These are phyloP conservation scores for Anthopleura sola DNA, from an alignment of 64 coral and sea anemone species.

Conservation along the genomic window DNA sequence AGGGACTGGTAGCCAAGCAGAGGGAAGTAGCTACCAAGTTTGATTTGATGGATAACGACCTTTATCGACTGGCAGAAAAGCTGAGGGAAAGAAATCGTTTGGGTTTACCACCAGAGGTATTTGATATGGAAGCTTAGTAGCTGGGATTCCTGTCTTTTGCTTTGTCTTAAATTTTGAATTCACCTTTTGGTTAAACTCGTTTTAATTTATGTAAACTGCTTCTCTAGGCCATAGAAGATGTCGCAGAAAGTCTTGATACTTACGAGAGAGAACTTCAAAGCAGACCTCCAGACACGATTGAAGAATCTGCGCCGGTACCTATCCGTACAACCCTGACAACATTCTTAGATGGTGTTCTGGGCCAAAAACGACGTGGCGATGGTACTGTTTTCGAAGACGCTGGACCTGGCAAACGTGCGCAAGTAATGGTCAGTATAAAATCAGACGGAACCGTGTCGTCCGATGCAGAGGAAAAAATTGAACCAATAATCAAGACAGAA, in stretches of 20 bases:
- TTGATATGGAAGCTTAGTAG: neutral
- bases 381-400: conserved; percentile 32
- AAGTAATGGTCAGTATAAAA: conserved; percentile 78
- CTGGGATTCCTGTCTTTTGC: neutral
- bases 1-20: conserved; percentile 79
- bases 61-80: conserved; percentile 77
- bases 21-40: conserved; percentile 74
- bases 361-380: conserved; percentile 44
- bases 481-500: conserved; percentile 96
- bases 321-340: conserved; percentile 43
- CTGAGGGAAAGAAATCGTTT: conserved; percentile 67
- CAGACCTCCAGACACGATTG: conserved; percentile 9
- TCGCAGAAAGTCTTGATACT: conserved; percentile 16
- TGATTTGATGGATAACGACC: conserved; percentile 85
- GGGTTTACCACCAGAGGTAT: conserved; percentile 66
- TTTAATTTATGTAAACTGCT: neutral
- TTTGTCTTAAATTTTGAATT: neutral
- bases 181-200: neutral
- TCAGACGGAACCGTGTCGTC: conserved; percentile 57
- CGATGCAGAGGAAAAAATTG: conserved; percentile 85
- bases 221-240: conserved; percentile 32
- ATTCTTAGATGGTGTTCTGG: conserved; percentile 55
- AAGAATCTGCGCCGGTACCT: conserved; percentile 20
- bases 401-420: conserved; percentile 50
- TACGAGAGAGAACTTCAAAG: conserved; percentile 37